phyloP scores from a whole-genome alignment of 2,888 invertebrate species.

The Encarsia formosa region DNA sequence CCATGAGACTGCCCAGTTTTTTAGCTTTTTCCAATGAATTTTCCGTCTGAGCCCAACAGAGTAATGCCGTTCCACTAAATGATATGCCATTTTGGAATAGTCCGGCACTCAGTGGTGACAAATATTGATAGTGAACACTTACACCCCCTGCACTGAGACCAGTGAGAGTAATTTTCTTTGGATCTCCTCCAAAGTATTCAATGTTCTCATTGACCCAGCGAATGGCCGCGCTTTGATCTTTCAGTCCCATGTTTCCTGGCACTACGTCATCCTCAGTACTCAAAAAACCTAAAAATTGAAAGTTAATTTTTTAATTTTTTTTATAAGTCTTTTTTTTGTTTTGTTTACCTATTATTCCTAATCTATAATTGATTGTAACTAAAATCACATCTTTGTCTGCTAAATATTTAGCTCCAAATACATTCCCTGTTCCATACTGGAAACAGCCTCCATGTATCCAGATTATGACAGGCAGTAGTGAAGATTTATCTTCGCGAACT shows the following conservation, averaged over 20 bases:
- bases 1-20: slow-evolving; percentile 59
- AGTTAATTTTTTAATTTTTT: background rate
- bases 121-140: slow-evolving; percentile 68
- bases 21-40: slow-evolving; percentile 58
- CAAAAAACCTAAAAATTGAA: slow-evolving; percentile 57
- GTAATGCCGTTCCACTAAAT: slow-evolving; percentile 66
- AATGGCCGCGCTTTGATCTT: slow-evolving; percentile 69
- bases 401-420: slow-evolving; percentile 56
- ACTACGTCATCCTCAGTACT: slow-evolving; percentile 67
- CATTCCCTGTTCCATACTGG: slow-evolving; percentile 51
- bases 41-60: slow-evolving; percentile 51
- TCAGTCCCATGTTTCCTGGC: slow-evolving; percentile 70
- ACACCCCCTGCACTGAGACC: slow-evolving; percentile 74
- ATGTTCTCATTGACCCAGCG: slow-evolving; percentile 69
- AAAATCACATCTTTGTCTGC: slow-evolving; percentile 64
- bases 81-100: slow-evolving; percentile 58
- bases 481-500: slow-evolving; percentile 20
- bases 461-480: slow-evolving; percentile 40
- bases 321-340: background rate
- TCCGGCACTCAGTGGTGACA: slow-evolving; percentile 63
- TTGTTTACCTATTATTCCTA: slow-evolving; percentile 58
- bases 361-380: slow-evolving; percentile 67
- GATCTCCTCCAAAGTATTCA: slow-evolving; percentile 67
- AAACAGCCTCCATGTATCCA: slow-evolving; percentile 48
- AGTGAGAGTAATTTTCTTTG: slow-evolving; percentile 63